phyloP scores from a whole-genome alignment of 1,140 invertebrate genomes.

The honey bee (Apis mellifera) region Amel_HAv3.1 CM009938.2:1511001-1511500 shows the following conservation, averaged over 20 bases:
- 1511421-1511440: background rate
- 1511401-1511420: background rate
- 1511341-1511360: background rate
- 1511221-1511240: background rate
- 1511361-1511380: slow-evolving; percentile 6
- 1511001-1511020: background rate
- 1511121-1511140: background rate
- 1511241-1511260: background rate
- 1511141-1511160: background rate
- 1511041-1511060: background rate
- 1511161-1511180: background rate
- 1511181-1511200: background rate
- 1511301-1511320: background rate
- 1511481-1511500: background rate
- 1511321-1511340: background rate
- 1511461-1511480: slow-evolving; percentile 7
- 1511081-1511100: background rate
- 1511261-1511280: background rate
- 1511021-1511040: background rate
- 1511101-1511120: background rate
- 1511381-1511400: slow-evolving; percentile 2
- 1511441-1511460: background rate
- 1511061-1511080: background rate
- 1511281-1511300: slow-evolving; percentile 8
- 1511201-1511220: background rate